Percentiles rank a stretch among this genome's conserved stretches.
These are phyloP conservation scores for Lampris incognitus DNA, from an alignment of 2,113 vertebrate genomes.

Conservation along the genomic window DNA sequence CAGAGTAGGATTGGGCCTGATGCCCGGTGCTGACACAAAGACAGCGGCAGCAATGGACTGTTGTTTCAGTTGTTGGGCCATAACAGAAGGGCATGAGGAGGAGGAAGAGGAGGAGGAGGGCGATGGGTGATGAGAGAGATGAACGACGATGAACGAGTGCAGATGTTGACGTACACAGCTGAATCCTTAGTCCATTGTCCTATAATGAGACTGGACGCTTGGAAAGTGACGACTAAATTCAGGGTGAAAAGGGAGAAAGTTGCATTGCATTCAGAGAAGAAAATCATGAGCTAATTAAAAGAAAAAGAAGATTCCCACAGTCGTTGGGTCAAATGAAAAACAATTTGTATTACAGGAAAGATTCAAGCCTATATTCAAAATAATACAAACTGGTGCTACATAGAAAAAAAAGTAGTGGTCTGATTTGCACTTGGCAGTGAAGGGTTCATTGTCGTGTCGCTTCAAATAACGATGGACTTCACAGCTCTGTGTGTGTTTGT, in stretches of 20 bases:
- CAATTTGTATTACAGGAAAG: neutral
- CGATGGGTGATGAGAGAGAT: slow-evolving; percentile 27
- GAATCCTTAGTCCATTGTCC: slow-evolving; percentile 5
- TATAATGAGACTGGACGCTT: slow-evolving; percentile 9
- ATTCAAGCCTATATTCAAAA: neutral
- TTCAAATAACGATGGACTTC: too few species aligned
- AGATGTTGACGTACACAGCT: neutral
- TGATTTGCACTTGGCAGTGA: too few species aligned
- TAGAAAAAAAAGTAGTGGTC: too few species aligned
- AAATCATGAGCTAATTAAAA: neutral
- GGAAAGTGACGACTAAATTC: neutral
- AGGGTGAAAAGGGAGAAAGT: neutral
- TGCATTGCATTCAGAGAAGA: neutral
- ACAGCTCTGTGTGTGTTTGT: too few species aligned
- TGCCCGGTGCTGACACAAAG: slow-evolving; percentile 68
- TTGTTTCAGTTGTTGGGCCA: slow-evolving; percentile 60
- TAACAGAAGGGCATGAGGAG: slow-evolving; percentile 49
- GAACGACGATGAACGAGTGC: slow-evolving; percentile 32
- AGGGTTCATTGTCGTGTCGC: too few species aligned
- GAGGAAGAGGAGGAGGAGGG: slow-evolving; percentile 12
- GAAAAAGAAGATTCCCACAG: neutral
- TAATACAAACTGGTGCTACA: neutral
- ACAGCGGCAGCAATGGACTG: slow-evolving; percentile 48
- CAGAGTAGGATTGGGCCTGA: slow-evolving; percentile 67
- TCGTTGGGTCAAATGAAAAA: neutral